phyloP scores from a whole-genome alignment of 2,113 vertebrate species.

The Pseudorasbora parva region DNA sequence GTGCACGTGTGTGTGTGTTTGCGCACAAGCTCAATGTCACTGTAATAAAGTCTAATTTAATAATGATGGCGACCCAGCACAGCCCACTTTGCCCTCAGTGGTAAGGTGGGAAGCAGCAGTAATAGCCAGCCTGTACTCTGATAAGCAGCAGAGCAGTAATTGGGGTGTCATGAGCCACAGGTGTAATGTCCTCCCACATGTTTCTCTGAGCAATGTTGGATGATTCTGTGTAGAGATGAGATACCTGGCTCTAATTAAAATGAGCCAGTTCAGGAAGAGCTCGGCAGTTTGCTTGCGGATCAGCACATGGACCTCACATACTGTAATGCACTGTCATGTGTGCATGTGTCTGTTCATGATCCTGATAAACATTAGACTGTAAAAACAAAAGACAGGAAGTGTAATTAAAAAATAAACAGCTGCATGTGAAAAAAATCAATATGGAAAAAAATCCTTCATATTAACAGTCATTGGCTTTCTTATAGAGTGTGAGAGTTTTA shows the following conservation, averaged over 20 bases:
- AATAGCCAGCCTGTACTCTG: slow-evolving; percentile 30
- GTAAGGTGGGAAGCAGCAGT: slow-evolving; percentile 22
- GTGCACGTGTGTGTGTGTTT: not conserved
- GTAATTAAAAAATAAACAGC: not conserved
- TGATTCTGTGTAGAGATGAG: not conserved
- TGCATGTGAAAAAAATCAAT: not conserved
- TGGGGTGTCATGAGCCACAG: slow-evolving; percentile 43
- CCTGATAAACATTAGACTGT: not conserved
- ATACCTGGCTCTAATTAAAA: slow-evolving; percentile 47
- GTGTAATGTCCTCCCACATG: slow-evolving; percentile 49
- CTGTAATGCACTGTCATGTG: not conserved
- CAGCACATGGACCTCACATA: not conserved
- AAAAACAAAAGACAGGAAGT: not conserved
- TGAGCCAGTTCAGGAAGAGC: not conserved
- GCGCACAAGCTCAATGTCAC: slow-evolving; percentile 24
- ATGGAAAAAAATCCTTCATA: not conserved
- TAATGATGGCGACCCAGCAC: slow-evolving; percentile 35
- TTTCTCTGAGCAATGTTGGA: slow-evolving; percentile 24
- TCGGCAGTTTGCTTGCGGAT: not conserved
- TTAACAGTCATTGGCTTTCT: not conserved
- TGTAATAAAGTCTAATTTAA: slow-evolving; percentile 56
- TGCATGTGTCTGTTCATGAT: not conserved
- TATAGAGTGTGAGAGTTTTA: not conserved
- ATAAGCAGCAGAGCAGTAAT: slow-evolving; percentile 47
- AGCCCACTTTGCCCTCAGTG: slow-evolving; percentile 29